Evolutionary conservation across 2,113 vertebrate species (phyloP), one percentile per base, ranked within the genome.

Genomic region (Pelodiscus sinensis): DNA sequence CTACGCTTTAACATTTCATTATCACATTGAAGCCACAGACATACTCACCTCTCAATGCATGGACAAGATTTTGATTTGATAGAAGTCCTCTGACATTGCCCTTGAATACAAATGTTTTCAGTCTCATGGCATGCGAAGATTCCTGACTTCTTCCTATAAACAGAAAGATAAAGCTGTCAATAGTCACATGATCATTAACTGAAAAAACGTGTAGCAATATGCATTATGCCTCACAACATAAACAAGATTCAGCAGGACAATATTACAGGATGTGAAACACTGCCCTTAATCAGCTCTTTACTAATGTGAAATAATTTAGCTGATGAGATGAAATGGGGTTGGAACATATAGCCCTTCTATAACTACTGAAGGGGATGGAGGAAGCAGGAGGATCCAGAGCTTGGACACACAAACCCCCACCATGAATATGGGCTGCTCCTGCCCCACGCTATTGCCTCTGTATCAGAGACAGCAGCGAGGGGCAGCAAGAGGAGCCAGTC

Each of bases 1-100:
- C 18, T 5, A 3, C 12, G 50, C 24, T 88, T 89, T 31, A 83
- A 25, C 58, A 52, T 52, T 25, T 52, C 19, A 56, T 19, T 55
- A 25, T 58, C 83, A 56, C 10, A 85, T 13, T 68, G 84, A 50
- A 86, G 19, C 4, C 38, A 31, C 93, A 88, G 29, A 51, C 11
- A 65, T 15, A 91, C 93, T 95, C 83, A 97, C 97, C 94, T 96
- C 73, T 95, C 95, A 75, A 97, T 79, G 68, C 9, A 9, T 19
- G 82, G 9, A 9, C 1, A 51, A 84, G 8, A 24, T 27, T 80
- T 90, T 0, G 0, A 58, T 68, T 91, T 94, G 18, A 38, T 0
- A 1, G 81, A 21, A 56, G 84, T 31, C 1, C 1, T 92, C 87
- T 86, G 85, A 92, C 1, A 15, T 4, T 92, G 78, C 58, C 6